A percentile compares a stretch with the other conserved stretches of the same genome.
Conservation (phyloP, 1,140 invertebrate genomes). For the Potamilus streckersoni region DNA sequence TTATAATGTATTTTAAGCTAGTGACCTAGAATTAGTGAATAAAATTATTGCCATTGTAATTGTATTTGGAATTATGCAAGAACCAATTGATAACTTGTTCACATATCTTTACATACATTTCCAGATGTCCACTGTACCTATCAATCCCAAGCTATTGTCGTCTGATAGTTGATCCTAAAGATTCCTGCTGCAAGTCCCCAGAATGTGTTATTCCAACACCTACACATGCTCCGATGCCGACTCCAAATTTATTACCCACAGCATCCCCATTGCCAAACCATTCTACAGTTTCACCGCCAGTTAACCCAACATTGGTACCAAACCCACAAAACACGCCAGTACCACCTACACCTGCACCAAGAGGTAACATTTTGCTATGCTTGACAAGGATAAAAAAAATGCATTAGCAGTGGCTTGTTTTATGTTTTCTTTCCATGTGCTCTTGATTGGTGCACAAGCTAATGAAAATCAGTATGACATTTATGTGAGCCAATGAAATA, state of each 20-base stretch:
- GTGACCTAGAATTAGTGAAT: too few species aligned
- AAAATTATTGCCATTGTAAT: too few species aligned
- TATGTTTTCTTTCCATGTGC: too few species aligned
- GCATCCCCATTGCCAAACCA: too few species aligned
- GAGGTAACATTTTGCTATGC: background rate
- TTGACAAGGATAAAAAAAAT: too few species aligned
- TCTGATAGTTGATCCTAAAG: slow-evolving; percentile 48
- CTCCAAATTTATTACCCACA: slow-evolving; percentile 9
- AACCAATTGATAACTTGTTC: too few species aligned
- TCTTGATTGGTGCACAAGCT: too few species aligned
- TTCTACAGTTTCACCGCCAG: background rate
- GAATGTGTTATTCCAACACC: slow-evolving; percentile 34
- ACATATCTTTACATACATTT: background rate
- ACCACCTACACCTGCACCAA: slow-evolving; percentile 1
- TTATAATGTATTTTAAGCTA: too few species aligned
- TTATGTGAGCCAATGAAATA: too few species aligned
- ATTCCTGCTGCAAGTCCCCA: slow-evolving; percentile 52
- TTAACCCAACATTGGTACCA: slow-evolving; percentile 1
- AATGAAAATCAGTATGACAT: too few species aligned
- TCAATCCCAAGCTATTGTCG: slow-evolving; percentile 46
- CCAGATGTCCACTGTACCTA: slow-evolving; percentile 43
- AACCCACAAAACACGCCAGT: slow-evolving; percentile 5
- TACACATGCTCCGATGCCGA: slow-evolving; percentile 8
- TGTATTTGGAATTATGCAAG: too few species aligned
- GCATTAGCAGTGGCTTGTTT: too few species aligned